phyloP scores from a whole-genome alignment of 2,888 invertebrate genomes.

The Morinoia aosen region DNA sequence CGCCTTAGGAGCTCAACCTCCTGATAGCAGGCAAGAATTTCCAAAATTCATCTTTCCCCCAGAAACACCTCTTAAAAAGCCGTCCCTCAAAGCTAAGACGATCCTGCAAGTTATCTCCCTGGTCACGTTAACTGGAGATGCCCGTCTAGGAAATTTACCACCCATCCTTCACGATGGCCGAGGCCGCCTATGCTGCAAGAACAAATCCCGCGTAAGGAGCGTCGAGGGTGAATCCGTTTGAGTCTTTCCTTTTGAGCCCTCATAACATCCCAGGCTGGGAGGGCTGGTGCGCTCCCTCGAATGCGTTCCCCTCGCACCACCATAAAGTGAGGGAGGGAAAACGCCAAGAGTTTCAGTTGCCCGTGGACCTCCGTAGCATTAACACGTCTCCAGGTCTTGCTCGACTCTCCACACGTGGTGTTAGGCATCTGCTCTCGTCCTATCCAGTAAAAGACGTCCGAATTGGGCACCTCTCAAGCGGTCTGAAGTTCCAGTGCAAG shows the following conservation, averaged over 20 bases:
- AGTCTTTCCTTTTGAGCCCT: conserved; percentile 21
- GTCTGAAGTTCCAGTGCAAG: not conserved
- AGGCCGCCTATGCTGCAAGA: not conserved
- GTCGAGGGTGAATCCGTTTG: not conserved
- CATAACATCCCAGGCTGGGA: not conserved
- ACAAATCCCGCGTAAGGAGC: conserved; percentile 15
- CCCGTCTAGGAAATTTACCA: not conserved
- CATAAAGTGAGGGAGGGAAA: conserved; percentile 26
- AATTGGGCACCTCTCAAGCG: not conserved
- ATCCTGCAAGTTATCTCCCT: not conserved
- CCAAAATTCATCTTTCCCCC: not conserved
- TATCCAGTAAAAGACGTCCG: not conserved
- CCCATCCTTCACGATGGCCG: not conserved
- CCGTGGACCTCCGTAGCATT: conserved; percentile 37
- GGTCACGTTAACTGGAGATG: not conserved
- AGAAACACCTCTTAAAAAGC: not conserved
- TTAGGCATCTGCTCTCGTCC: conserved; percentile 10
- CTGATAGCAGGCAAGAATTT: not conserved
- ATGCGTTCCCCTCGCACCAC: not conserved
- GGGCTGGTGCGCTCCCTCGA: not conserved
- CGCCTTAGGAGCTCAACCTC: not conserved
- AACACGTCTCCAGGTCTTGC: conserved; percentile 47
- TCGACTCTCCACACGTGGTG: conserved; percentile 31
- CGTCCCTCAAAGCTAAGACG: not conserved
- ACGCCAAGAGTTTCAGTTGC: conserved; percentile 22